Percentiles rank a stretch among this genome's conserved stretches.
Conservation (phyloP, 1,140 invertebrate genomes). For the Drosophila biarmipes region DNA sequence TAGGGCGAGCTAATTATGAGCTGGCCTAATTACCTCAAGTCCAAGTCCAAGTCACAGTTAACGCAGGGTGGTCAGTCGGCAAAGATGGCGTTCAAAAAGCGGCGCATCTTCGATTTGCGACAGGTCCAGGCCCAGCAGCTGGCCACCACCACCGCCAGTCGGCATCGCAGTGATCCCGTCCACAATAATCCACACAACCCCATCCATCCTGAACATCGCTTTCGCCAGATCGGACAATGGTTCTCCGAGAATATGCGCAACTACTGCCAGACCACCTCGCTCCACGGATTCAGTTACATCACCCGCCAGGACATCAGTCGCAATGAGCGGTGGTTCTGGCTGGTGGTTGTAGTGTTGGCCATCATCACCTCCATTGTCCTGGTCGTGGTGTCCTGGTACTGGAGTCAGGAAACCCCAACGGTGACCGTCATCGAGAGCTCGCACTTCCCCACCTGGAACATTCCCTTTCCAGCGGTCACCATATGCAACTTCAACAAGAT, state of each 20-base stretch:
- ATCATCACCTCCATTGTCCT: slow-evolving; percentile 84
- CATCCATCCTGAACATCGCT: neutral
- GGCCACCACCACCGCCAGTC: slow-evolving; percentile 5
- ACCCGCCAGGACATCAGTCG: slow-evolving; percentile 66
- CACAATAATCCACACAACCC: neutral
- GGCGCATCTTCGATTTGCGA: slow-evolving; percentile 66
- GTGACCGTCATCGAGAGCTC: slow-evolving; percentile 88
- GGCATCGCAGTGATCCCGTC: neutral
- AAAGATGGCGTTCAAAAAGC: slow-evolving; percentile 69
- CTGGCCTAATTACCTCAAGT: slow-evolving; percentile 13
- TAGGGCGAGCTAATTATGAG: slow-evolving; percentile 54
- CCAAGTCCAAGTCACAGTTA: slow-evolving; percentile 6
- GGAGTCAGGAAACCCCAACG: slow-evolving; percentile 84
- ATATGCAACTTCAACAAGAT: slow-evolving; percentile 87
- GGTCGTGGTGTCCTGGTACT: slow-evolving; percentile 85
- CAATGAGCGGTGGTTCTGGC: slow-evolving; percentile 84
- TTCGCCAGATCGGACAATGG: slow-evolving; percentile 55
- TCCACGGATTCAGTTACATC: slow-evolving; percentile 83
- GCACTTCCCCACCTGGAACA: slow-evolving; percentile 89
- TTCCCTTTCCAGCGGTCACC: slow-evolving; percentile 89
- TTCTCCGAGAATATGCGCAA: slow-evolving; percentile 73
- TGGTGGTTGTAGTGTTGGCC: slow-evolving; percentile 80
- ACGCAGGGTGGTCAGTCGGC: neutral
- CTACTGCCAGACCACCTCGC: slow-evolving; percentile 85
- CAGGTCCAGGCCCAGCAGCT: slow-evolving; percentile 57